Conservation (phyloP, 2,113 vertebrate genomes). For the Phycodurus eques region DNA sequence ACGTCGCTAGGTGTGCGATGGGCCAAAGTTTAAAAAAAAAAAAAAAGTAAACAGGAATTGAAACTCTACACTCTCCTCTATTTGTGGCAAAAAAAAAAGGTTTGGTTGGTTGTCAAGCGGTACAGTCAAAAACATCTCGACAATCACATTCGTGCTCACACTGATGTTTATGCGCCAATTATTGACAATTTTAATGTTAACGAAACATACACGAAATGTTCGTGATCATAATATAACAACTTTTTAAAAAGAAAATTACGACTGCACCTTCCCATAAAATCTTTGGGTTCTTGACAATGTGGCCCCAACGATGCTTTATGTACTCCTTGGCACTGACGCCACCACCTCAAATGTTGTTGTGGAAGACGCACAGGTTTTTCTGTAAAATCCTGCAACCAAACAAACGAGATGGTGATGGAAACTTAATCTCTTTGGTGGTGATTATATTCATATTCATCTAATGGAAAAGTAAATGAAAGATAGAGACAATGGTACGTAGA, state of each 20-base stretch:
- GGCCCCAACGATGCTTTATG: background rate
- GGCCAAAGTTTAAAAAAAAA: too few species aligned
- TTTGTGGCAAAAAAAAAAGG: too few species aligned
- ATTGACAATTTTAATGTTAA: too few species aligned
- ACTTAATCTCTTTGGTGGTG: background rate
- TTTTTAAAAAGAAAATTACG: background rate
- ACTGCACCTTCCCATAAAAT: too few species aligned
- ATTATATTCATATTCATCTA: constrained; percentile 14
- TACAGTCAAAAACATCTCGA: too few species aligned
- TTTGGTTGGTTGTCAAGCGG: too few species aligned
- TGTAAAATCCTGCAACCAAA: background rate
- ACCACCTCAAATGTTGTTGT: background rate
- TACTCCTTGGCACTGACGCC: background rate
- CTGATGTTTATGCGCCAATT: too few species aligned
- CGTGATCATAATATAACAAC: background rate
- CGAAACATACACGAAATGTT: too few species aligned
- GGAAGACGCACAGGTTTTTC: background rate
- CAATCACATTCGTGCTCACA: too few species aligned
- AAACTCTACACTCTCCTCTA: too few species aligned
- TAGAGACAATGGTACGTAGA: constrained; percentile 21
- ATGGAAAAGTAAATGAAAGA: constrained; percentile 29
- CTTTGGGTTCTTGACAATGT: background rate
- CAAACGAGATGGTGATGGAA: background rate
- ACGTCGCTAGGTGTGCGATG: too few species aligned
- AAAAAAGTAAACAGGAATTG: too few species aligned